A percentile compares a stretch with the other conserved stretches of the same genome.
Evolutionary conservation across 2,888 invertebrate species (phyloP).

Genomic region (Oxycera nigricornis): DNA sequence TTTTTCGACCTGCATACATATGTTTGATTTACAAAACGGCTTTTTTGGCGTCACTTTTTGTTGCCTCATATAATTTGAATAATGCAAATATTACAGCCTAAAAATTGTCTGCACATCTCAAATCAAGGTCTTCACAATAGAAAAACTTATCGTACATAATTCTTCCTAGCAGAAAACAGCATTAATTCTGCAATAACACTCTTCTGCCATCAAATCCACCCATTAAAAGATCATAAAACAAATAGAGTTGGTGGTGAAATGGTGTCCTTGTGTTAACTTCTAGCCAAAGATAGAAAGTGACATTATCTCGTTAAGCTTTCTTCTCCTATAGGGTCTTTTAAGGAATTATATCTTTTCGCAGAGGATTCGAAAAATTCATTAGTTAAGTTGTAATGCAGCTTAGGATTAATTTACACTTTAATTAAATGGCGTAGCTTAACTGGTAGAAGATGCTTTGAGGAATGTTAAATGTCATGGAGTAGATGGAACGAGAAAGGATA

Average conservation of each 20-base stretch:
- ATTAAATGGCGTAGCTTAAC: conserved; percentile 5
- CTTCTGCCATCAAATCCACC: conserved; percentile 18
- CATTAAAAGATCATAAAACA: conserved; percentile 33
- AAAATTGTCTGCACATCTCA: too few relatives aligned
- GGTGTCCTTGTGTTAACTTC: not conserved
- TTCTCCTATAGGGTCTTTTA: not conserved
- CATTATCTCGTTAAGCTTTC: not conserved
- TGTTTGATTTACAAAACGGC: too few relatives aligned
- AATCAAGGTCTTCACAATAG: too few relatives aligned
- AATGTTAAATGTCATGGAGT: not conserved
- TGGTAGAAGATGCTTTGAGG: not conserved
- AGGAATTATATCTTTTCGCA: not conserved
- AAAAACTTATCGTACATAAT: too few relatives aligned
- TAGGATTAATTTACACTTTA: conserved; percentile 36
- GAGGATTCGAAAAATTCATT: conserved; percentile 30
- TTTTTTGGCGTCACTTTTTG: too few relatives aligned
- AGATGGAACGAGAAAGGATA: not conserved
- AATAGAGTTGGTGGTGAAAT: conserved; percentile 22
- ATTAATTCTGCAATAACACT: too few relatives aligned
- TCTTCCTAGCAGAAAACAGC: too few relatives aligned
- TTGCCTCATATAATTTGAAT: too few relatives aligned
- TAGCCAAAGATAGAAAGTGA: not conserved
- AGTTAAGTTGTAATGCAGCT: conserved; percentile 34
- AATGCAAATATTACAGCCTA: too few relatives aligned
- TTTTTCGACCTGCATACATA: too few relatives aligned